These are phyloP conservation scores for Vulpes vulpes DNA, from an alignment of 2,113 vertebrate genomes.

Conservation along the genomic window DNA sequence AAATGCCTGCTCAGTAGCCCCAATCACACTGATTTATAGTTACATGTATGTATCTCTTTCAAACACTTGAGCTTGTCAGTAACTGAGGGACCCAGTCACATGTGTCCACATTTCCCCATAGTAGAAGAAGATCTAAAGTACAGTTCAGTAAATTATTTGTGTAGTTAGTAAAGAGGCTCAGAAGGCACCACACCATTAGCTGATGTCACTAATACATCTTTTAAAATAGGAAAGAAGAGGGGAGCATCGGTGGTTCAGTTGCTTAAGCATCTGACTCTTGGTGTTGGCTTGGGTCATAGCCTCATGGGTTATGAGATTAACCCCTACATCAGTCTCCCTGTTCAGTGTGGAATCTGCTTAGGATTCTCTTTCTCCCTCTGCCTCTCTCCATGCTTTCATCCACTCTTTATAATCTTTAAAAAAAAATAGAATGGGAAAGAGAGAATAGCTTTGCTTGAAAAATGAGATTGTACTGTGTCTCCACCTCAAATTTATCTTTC, in stretches of 20 bases:
- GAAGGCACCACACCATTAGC: not conserved
- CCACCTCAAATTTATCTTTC: not conserved
- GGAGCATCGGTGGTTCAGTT: not conserved
- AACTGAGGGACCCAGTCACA: not conserved
- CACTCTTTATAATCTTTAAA: not conserved
- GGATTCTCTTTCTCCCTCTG: not conserved
- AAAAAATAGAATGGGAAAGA: not conserved
- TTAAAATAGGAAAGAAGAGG: accelerated
- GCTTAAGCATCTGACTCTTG: not conserved
- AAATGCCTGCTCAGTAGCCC: not conserved
- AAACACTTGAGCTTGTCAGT: slow-evolving; percentile 9
- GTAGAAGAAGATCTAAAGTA: not conserved
- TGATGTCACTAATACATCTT: not conserved
- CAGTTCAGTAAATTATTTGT: not conserved
- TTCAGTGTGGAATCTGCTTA: not conserved
- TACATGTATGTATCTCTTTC: slow-evolving; percentile 28
- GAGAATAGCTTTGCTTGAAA: not conserved
- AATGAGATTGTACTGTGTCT: not conserved
- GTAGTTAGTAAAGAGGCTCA: not conserved
- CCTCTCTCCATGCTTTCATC: not conserved
- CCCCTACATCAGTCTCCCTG: not conserved
- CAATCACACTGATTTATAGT: slow-evolving; percentile 51
- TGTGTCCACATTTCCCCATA: not conserved
- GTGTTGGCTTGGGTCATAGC: not conserved
- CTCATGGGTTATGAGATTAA: not conserved